Conservation (phyloP, 2,888 invertebrate species). For the Epirrita christyi region DNA sequence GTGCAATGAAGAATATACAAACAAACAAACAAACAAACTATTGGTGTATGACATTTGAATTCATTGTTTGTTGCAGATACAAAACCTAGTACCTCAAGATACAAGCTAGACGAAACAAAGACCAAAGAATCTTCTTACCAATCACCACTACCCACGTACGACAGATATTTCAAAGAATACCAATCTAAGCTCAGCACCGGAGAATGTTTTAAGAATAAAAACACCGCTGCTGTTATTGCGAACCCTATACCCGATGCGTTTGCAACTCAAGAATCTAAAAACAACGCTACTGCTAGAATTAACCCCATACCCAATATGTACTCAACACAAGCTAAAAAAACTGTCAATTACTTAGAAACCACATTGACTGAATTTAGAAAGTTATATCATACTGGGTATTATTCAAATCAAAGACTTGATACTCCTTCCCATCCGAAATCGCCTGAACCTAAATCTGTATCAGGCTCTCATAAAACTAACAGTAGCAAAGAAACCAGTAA, state of each 20-base stretch:
- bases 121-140: constrained; percentile 36
- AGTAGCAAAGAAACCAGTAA: constrained; percentile 16
- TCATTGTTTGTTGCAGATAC: constrained; percentile 40
- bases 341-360: constrained; percentile 61
- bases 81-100: constrained; percentile 39
- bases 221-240: constrained; percentile 28
- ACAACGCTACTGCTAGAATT: constrained; percentile 20
- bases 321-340: constrained; percentile 12
- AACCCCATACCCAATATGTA: constrained; percentile 20
- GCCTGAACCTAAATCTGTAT: constrained; percentile 10
- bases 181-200: constrained; percentile 49
- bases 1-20: no score
- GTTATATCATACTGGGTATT: constrained; percentile 53
- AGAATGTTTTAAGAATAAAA: constrained; percentile 50
- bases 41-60: neutral
- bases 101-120: constrained; percentile 35
- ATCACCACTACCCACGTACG: constrained; percentile 34
- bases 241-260: constrained; percentile 21
- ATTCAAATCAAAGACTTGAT: constrained; percentile 1
- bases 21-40: no score
- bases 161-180: constrained; percentile 62
- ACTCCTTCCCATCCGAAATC: constrained; percentile 10
- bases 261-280: constrained; percentile 10
- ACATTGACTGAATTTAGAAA: constrained; percentile 71
- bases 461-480: neutral